A percentile compares a stretch with the other conserved stretches of the same genome.
These are phyloP conservation scores for Phortica okadai DNA, from an alignment of 2,888 invertebrate genomes.

Conservation along the genomic window DNA sequence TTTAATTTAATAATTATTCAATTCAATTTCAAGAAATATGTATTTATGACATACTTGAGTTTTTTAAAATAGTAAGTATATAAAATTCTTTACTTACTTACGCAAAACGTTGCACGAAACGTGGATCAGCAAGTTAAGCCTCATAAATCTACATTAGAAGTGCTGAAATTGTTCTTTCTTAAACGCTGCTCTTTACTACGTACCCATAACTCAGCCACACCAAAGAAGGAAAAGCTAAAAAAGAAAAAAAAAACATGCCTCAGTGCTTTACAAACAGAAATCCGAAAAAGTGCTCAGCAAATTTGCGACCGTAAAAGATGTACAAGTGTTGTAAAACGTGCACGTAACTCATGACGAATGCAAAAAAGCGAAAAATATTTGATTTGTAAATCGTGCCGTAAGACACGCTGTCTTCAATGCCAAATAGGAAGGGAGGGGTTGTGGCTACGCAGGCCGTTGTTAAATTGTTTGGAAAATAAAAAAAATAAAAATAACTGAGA, in stretches of 20 bases:
- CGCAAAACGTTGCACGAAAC: not conserved
- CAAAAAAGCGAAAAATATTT: not conserved
- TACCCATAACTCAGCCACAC: not conserved
- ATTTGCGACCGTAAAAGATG: not conserved
- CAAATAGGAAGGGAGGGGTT: not conserved
- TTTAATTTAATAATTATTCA: too few relatives aligned
- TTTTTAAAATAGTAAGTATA: too few relatives aligned
- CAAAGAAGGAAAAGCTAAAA: not conserved
- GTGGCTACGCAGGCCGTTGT: not conserved
- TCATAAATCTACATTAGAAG: not conserved
- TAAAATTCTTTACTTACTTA: too few relatives aligned
- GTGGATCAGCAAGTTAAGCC: not conserved
- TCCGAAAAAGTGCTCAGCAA: not conserved
- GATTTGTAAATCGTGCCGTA: constrained; percentile 16
- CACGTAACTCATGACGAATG: not conserved
- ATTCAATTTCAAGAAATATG: too few relatives aligned
- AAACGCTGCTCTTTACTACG: not conserved
- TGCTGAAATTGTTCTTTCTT: not conserved
- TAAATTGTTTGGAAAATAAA: not conserved
- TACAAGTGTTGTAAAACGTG: constrained; percentile 9
- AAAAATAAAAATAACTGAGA: not conserved
- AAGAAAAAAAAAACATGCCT: constrained; percentile 6
- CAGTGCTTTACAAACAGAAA: not conserved
- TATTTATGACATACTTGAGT: too few relatives aligned
- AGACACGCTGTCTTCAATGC: not conserved